These are phyloP conservation scores for Meandrina meandrites DNA, from an alignment of 92 coral and sea anemone genomes.

Conservation along the genomic window DNA sequence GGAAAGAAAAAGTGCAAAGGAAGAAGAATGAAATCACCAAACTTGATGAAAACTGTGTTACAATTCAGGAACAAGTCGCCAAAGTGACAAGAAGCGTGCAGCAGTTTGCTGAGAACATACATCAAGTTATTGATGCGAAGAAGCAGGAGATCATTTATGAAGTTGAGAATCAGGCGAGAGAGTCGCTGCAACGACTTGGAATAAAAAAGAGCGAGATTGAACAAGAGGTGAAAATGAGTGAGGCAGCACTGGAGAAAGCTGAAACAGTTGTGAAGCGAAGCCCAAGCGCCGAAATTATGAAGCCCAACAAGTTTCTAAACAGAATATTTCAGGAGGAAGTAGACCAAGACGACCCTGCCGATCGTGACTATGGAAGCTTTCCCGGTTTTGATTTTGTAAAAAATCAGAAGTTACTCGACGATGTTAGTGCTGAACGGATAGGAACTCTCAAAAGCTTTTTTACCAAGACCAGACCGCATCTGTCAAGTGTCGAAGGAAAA, in stretches of 20 bases:
- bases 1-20: neutral
- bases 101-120: neutral
- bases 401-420: neutral
- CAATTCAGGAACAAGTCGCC: neutral
- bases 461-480: neutral
- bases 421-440: neutral
- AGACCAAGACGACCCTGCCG: neutral
- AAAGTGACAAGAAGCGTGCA: neutral
- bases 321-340: neutral
- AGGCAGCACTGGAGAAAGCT: neutral
- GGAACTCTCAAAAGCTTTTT: neutral
- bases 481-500: neutral
- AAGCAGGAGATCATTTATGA: neutral
- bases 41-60: neutral
- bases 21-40: neutral
- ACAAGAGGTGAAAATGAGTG: neutral
- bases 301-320: neutral
- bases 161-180: neutral
- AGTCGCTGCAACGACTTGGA: neutral
- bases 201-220: neutral
- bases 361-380: neutral
- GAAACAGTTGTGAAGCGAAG: neutral
- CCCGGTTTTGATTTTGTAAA: neutral
- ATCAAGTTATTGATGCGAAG: conserved; percentile 1
- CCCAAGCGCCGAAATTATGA: neutral